Evolutionary conservation across 2,797 vertebrate species (phyloP).

Genomic region (Myotis planiceps): DNA sequence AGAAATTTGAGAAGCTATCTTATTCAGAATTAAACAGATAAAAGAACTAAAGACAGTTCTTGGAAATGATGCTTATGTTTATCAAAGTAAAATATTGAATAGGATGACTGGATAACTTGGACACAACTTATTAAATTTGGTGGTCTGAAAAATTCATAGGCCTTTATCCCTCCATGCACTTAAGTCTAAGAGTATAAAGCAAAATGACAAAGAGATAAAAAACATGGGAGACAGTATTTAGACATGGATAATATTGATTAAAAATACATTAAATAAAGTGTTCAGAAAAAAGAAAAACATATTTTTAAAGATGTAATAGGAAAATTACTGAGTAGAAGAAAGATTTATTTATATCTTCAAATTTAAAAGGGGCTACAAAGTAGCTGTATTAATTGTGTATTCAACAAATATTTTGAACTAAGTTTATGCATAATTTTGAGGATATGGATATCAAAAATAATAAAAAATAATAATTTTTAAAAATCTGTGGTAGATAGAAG

Average conservation of each 20-base stretch:
- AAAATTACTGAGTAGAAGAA: neutral
- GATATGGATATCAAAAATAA: neutral
- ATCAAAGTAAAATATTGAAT: neutral
- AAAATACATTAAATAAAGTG: neutral
- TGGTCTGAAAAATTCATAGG: neutral
- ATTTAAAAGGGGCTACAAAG: neutral
- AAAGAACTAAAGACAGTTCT: neutral
- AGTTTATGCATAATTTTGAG: neutral
- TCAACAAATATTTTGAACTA: neutral
- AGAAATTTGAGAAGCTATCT: neutral
- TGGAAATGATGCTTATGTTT: neutral
- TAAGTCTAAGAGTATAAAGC: neutral
- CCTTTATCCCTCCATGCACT: neutral
- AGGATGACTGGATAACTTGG: neutral
- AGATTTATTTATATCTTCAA: neutral
- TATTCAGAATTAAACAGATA: neutral
- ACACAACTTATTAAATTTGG: neutral
- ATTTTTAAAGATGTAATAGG: neutral
- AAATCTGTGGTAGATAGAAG: neutral
- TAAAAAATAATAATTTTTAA: neutral
- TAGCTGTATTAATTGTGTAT: neutral
- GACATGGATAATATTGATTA: neutral
- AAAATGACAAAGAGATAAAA: neutral
- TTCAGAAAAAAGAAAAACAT: slow-evolving; percentile 8
- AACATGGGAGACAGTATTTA: neutral